These are phyloP conservation scores for Rhinoraja longicauda DNA, from an alignment of 2,797 vertebrate genomes.

Conservation along the genomic window DNA sequence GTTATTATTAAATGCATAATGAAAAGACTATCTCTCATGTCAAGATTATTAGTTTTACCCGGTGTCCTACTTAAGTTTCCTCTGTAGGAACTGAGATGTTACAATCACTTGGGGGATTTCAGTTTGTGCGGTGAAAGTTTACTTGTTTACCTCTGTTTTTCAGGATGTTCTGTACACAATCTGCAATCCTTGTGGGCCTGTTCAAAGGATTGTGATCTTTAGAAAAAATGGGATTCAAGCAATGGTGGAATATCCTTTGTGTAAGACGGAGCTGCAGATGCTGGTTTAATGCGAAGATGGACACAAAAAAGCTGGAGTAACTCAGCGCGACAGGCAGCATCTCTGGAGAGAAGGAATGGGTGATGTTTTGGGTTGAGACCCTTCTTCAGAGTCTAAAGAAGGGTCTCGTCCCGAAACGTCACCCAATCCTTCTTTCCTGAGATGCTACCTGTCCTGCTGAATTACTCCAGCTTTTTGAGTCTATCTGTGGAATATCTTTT, in stretches of 20 bases:
- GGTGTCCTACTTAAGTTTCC: not conserved
- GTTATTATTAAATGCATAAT: not conserved
- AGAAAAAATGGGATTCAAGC: conserved; percentile 40
- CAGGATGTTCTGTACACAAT: conserved; percentile 40
- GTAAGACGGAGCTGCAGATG: too few species aligned
- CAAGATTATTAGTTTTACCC: not conserved
- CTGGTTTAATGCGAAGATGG: too few species aligned
- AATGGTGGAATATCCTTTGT: conserved; percentile 40
- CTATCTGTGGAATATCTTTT: conserved; percentile 37
- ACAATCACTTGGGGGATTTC: not conserved
- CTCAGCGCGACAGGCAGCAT: too few species aligned
- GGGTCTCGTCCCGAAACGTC: too few species aligned
- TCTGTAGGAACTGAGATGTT: not conserved
- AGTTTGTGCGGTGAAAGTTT: not conserved
- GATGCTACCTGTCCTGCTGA: too few species aligned
- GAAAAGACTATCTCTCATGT: not conserved
- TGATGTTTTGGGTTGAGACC: too few species aligned
- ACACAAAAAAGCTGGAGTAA: too few species aligned
- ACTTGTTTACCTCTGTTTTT: conserved; percentile 10
- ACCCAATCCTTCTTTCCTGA: too few species aligned
- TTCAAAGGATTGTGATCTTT: conserved; percentile 40
- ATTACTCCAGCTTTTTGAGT: too few species aligned
- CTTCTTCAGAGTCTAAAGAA: too few species aligned
- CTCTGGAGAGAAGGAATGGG: too few species aligned
- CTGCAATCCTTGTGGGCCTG: conserved; percentile 38